These are phyloP conservation scores for Tetranychus cinnabarinus DNA, from an alignment of 1,140 invertebrate genomes.

Conservation along the genomic window DNA sequence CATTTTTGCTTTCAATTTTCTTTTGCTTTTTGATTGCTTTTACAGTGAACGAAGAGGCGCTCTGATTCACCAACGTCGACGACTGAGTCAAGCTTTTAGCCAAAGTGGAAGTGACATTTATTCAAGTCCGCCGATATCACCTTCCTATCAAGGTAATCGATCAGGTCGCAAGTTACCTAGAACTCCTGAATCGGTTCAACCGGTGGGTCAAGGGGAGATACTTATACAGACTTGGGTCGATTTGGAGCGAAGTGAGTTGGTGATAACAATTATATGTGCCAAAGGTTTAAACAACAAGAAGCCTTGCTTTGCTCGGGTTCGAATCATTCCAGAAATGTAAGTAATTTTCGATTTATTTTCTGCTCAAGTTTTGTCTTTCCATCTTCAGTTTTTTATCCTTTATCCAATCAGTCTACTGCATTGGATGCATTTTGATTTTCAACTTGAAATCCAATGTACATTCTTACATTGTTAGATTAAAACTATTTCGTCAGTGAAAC, in stretches of 20 bases:
- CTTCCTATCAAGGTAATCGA: neutral
- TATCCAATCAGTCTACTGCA: neutral
- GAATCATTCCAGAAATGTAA: slow-evolving; percentile 8
- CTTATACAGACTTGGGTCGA: slow-evolving; percentile 4
- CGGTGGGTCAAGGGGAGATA: neutral
- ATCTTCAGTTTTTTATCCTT: neutral
- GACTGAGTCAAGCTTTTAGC: slow-evolving; percentile 3
- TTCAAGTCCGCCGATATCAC: neutral
- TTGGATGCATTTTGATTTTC: neutral
- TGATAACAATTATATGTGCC: slow-evolving; percentile 2
- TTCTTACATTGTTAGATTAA: too few species aligned
- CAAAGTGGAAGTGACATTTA: neutral
- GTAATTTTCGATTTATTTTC: neutral
- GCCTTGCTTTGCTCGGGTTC: slow-evolving; percentile 4
- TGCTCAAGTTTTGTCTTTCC: neutral
- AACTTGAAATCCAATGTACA: too few species aligned
- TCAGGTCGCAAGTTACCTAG: slow-evolving; percentile 2
- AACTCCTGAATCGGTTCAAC: neutral
- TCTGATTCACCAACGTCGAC: slow-evolving; percentile 4
- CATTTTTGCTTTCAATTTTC: too few species aligned
- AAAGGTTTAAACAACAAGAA: neutral
- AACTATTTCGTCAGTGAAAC: too few species aligned
- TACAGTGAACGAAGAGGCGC: neutral
- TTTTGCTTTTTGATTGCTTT: neutral
- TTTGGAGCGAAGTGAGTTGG: slow-evolving; percentile 1